These are phyloP conservation scores for Mythimna impura DNA, from an alignment of 2,888 invertebrate genomes.

Conservation along the genomic window DNA sequence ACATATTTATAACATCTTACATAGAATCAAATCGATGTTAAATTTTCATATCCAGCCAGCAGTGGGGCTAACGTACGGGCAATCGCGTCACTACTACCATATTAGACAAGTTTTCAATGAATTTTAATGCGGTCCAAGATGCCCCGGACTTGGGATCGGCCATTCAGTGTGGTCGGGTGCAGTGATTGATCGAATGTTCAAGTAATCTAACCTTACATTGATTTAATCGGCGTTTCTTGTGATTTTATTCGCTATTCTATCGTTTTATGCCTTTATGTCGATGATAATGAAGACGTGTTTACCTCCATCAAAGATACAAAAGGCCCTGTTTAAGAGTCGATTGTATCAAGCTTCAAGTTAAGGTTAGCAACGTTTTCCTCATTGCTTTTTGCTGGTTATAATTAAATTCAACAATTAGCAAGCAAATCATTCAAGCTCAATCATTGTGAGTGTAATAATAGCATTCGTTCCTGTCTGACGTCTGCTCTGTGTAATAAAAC, in stretches of 20 bases:
- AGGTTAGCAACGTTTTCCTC: neutral
- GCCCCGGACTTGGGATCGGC: conserved; percentile 45
- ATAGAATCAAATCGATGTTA: conserved; percentile 73
- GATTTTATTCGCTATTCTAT: conserved; percentile 41
- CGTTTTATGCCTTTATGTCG: conserved; percentile 25
- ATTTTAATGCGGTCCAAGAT: conserved; percentile 77
- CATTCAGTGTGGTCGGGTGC: conserved; percentile 52
- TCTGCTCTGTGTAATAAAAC: conserved; percentile 38
- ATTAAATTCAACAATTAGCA: conserved; percentile 36
- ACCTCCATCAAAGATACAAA: conserved; percentile 4
- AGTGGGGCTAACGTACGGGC: conserved; percentile 64
- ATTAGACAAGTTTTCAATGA: conserved; percentile 82
- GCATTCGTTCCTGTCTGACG: conserved; percentile 15
- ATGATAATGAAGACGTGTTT: conserved; percentile 37
- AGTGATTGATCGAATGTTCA: conserved; percentile 65
- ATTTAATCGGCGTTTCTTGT: conserved; percentile 47
- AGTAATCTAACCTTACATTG: conserved; percentile 56
- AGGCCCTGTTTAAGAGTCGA: neutral
- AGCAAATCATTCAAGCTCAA: conserved; percentile 26
- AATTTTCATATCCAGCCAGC: conserved; percentile 72
- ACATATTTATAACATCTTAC: conserved; percentile 74
- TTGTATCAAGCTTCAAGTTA: neutral
- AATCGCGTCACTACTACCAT: conserved; percentile 76
- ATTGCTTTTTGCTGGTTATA: conserved; percentile 1
- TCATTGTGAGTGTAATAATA: conserved; percentile 21